Conservation (phyloP, 2,888 invertebrate genomes). For the Hypomecis atomaria region DNA sequence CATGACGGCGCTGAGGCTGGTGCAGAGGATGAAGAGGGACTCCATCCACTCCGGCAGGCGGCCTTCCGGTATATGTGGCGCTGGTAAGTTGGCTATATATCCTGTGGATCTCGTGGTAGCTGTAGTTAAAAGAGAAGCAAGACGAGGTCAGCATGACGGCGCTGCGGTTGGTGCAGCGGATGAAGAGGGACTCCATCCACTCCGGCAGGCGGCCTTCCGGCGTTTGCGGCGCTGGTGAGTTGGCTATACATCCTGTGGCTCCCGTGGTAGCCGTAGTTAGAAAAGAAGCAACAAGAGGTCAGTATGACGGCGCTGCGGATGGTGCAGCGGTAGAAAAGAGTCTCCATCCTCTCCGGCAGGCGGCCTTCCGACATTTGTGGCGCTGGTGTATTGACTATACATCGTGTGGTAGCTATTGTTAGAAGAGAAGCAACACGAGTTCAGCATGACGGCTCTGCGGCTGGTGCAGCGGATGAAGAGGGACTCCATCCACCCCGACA, state of each 20-base stretch:
- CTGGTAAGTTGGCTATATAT: slow-evolving; percentile 91
- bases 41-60: slow-evolving; percentile 98
- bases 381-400: slow-evolving; percentile 87
- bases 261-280: slow-evolving; percentile 85
- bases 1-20: slow-evolving; percentile 96
- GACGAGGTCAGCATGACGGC: slow-evolving; percentile 98
- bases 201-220: slow-evolving; percentile 98
- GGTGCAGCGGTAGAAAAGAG: slow-evolving; percentile 98
- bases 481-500: slow-evolving; percentile 98
- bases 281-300: slow-evolving; percentile 95
- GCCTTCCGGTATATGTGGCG: slow-evolving; percentile 99
- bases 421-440: too few species aligned
- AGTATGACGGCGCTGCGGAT: slow-evolving; percentile 96
- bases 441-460: slow-evolving; percentile 64
- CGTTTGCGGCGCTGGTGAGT: slow-evolving; percentile 96
- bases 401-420: too few species aligned
- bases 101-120: slow-evolving; percentile 95
- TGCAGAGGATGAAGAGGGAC: slow-evolving; percentile 99
- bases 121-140: slow-evolving; percentile 96
- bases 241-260: slow-evolving; percentile 57
- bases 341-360: slow-evolving; percentile 98
- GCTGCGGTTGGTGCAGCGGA: slow-evolving; percentile 95
- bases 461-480: slow-evolving; percentile 98
- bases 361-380: slow-evolving; percentile 99
- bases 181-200: slow-evolving; percentile 99